Percentiles rank a stretch among this genome's conserved stretches.
Conservation (phyloP, 2,113 vertebrate genomes). For the Colaptes auratus region DNA sequence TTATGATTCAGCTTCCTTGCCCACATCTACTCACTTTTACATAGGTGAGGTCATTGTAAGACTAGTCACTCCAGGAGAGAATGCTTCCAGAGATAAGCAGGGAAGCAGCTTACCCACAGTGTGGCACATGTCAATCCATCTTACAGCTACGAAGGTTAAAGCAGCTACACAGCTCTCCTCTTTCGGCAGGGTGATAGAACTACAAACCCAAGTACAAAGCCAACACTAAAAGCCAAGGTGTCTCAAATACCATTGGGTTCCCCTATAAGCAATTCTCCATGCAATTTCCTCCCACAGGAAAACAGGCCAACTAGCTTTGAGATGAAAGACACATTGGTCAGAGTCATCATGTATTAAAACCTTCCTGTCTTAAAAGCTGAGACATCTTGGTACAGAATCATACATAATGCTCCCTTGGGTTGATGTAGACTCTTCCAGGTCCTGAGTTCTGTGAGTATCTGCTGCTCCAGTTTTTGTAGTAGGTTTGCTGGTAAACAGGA, state of each 20-base stretch:
- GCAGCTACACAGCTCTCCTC: background rate
- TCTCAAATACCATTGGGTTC: background rate
- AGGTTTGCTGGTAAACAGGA: slow-evolving; percentile 66
- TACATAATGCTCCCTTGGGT: slow-evolving; percentile 79
- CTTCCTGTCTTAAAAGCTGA: background rate
- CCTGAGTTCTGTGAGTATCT: background rate
- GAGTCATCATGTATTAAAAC: background rate
- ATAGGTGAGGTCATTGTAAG: background rate
- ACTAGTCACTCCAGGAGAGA: background rate
- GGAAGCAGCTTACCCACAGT: slow-evolving; percentile 2
- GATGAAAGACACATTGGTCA: background rate
- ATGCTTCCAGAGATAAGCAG: slow-evolving; percentile 1
- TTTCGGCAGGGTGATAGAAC: slow-evolving; percentile 3
- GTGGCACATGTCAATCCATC: background rate
- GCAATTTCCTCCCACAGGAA: background rate
- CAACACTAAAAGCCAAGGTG: background rate
- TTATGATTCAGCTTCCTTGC: background rate
- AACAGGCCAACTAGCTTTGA: background rate
- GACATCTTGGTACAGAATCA: slow-evolving; percentile 33
- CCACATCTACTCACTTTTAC: background rate
- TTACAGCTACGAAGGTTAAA: background rate
- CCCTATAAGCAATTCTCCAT: background rate
- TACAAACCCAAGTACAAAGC: background rate
- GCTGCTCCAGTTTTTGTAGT: slow-evolving; percentile 65
- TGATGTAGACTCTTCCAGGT: slow-evolving; percentile 68